Evolutionary conservation across 2,888 invertebrate genomes (phyloP), one percentile per base, ranked within the genome.

Genomic region (Diogma glabrata): DNA sequence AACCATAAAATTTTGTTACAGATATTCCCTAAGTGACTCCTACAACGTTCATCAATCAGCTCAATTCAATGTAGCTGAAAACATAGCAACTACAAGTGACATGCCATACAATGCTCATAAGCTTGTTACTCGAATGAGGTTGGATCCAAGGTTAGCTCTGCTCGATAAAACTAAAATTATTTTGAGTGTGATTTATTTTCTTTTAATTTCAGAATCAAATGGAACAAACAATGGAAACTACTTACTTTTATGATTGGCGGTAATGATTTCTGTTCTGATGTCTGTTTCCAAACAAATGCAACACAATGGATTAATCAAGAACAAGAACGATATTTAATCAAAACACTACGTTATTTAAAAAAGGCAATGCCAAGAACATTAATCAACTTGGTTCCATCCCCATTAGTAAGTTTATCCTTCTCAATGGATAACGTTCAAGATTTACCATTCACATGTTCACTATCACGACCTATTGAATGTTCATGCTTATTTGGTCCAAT

Each of bases 211-310:
- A 30, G 48, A 46, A 73, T 80, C 1, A 67, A 80, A 56, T 56
- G 78, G 52, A 56, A 71, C 24, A 69, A 68, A 6, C 72, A 80
- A 57, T 81, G 81, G 81, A 81, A 81, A 65, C 58, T 81, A 36
- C 64, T 81, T 17, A 75, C 75, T 0, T 53, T 79, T 2, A 72
- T 76, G 63, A 72, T 81, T 36, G 79, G 81, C 19, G 64, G 70
- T 24, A 81, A 81, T 60, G 79, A 81, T 57, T 71, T 81, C 56
- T 81, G 81, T 59, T 55, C 64, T 1, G 72, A 78, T 40, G 64
- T 78, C 50, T 81, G 81, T 56, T 75, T 69, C 57, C 55, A 64
- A 40, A 60, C 67, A 9, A 62, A 72, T 43, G 60, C 69, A 0
- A 62, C 67, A 49, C 58, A 61, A 4, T 53, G 64, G 51, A 55